Conservation (phyloP, 2,888 invertebrate genomes). For the Adela reaumurella region DNA sequence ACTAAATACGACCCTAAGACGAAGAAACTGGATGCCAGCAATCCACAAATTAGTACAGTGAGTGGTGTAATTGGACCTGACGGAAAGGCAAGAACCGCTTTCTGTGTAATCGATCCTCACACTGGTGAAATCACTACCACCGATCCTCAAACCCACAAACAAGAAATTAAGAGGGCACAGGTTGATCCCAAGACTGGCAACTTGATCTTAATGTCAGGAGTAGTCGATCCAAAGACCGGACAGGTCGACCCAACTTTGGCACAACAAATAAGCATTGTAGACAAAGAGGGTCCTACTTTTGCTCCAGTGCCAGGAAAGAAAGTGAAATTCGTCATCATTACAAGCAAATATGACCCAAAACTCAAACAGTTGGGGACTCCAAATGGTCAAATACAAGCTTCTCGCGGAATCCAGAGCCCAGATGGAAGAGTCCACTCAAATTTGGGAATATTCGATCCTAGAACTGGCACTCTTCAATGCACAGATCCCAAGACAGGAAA, state of each 20-base stretch:
- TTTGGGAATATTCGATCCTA: slow-evolving; percentile 32
- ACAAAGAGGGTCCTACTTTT: slow-evolving; percentile 23
- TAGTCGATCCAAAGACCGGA: slow-evolving; percentile 36
- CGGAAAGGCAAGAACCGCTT: slow-evolving; percentile 35
- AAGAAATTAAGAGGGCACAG: slow-evolving; percentile 39
- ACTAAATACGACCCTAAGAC: slow-evolving; percentile 34
- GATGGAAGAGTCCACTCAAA: slow-evolving; percentile 34
- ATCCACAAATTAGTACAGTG: slow-evolving; percentile 22
- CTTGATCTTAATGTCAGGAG: slow-evolving; percentile 31
- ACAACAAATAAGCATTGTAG: slow-evolving; percentile 31
- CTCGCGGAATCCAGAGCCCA: slow-evolving; percentile 44
- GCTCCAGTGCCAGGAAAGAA: not conserved
- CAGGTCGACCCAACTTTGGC: slow-evolving; percentile 27
- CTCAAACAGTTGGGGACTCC: slow-evolving; percentile 51
- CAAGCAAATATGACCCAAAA: slow-evolving; percentile 51
- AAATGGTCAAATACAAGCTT: slow-evolving; percentile 47
- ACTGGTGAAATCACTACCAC: slow-evolving; percentile 34
- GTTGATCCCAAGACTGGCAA: slow-evolving; percentile 35
- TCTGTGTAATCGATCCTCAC: slow-evolving; percentile 31
- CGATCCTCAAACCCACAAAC: slow-evolving; percentile 32
- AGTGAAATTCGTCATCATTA: slow-evolving; percentile 55
- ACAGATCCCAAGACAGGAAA: slow-evolving; percentile 17
- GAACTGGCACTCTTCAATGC: slow-evolving; percentile 28
- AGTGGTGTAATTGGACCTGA: slow-evolving; percentile 27
- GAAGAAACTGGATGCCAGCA: slow-evolving; percentile 41